Conservation (phyloP, 2,113 vertebrate genomes). For the Pyxicephalus adspersus region DNA sequence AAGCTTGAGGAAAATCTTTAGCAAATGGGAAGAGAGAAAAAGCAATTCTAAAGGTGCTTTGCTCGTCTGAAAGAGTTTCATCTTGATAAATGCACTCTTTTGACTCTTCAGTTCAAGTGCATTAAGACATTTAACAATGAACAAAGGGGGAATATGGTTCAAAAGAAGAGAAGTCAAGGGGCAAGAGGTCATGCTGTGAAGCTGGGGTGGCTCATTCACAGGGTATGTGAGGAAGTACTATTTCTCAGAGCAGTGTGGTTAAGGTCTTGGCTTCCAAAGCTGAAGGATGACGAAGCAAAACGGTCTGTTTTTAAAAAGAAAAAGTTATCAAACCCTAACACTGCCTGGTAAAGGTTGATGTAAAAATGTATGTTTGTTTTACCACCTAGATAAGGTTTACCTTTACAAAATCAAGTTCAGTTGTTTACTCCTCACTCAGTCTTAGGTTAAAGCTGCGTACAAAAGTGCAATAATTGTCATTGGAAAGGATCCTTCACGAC, state of each 20-base stretch:
- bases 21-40: neutral
- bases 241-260: neutral
- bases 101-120: slow-evolving; percentile 29
- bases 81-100: slow-evolving; percentile 16
- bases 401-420: no score
- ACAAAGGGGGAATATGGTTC: slow-evolving; percentile 18
- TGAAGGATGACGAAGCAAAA: no score
- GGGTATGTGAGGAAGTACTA: neutral
- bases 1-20: no score
- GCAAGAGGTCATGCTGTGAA: slow-evolving; percentile 1
- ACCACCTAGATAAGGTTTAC: no score
- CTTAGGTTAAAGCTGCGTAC: no score
- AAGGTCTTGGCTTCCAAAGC: neutral
- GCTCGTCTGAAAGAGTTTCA: neutral
- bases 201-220: neutral
- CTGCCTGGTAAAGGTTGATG: no score
- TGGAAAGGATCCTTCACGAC: no score
- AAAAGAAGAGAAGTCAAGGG: slow-evolving; percentile 12
- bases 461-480: no score
- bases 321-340: no score
- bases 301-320: no score
- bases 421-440: no score
- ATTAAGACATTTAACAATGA: slow-evolving; percentile 36
- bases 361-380: no score
- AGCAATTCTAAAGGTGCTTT: neutral